Conservation (phyloP, 2,113 vertebrate genomes). For the Muntiacus reevesi region DNA sequence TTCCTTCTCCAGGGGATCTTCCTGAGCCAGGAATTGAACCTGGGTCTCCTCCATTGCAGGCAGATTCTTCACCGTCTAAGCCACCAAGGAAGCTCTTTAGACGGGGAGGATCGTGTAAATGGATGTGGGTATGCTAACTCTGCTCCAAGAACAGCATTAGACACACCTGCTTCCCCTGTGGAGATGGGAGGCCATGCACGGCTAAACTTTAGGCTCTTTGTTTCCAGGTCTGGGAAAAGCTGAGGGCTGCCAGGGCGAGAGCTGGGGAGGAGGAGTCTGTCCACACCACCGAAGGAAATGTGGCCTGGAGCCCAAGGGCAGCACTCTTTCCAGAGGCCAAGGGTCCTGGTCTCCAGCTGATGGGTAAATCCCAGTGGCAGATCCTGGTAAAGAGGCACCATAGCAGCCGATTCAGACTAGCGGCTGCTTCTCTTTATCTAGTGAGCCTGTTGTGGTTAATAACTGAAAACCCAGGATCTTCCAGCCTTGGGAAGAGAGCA, state of each 20-base stretch:
- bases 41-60: neutral
- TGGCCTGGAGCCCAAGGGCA: neutral
- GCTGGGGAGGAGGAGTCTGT: neutral
- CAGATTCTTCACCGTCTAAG: neutral
- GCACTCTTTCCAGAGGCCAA: neutral
- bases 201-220: neutral
- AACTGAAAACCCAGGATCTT: conserved; percentile 14
- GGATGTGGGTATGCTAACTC: neutral
- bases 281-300: neutral
- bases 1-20: neutral
- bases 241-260: neutral
- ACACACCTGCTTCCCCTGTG: neutral
- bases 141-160: neutral
- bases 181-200: neutral
- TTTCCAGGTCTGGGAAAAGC: neutral
- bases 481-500: neutral
- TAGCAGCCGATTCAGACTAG: neutral
- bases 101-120: neutral
- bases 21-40: neutral
- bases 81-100: neutral
- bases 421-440: neutral
- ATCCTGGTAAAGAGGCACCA: neutral
- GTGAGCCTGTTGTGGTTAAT: neutral
- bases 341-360: neutral
- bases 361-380: neutral